Percentiles rank a stretch among this genome's conserved stretches.
Conservation (phyloP, 2,113 vertebrate genomes). For the Nyctibius bracteatus region DNA sequence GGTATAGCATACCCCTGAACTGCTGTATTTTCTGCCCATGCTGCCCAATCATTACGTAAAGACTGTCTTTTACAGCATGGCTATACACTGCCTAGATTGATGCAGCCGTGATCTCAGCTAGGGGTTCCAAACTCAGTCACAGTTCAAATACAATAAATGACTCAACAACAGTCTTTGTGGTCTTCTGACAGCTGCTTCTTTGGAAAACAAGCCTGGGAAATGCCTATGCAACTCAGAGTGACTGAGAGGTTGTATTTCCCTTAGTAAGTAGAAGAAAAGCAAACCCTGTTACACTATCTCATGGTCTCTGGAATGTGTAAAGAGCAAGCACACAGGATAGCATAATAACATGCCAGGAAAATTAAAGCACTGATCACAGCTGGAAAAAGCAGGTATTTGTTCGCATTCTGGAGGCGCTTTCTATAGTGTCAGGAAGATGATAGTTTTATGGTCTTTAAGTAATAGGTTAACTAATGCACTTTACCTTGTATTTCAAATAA, state of each 20-base stretch:
- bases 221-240: neutral
- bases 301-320: neutral
- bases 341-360: conserved; percentile 31
- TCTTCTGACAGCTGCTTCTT: neutral
- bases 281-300: neutral
- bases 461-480: conserved; percentile 35
- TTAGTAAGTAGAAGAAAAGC: neutral
- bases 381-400: conserved; percentile 43
- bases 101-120: neutral
- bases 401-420: conserved; percentile 29
- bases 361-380: conserved; percentile 52
- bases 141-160: neutral
- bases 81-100: neutral
- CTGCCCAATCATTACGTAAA: neutral
- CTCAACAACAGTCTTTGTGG: neutral
- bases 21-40: neutral
- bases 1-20: accelerated
- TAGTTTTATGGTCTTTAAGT: conserved; percentile 38
- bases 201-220: neutral
- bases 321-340: neutral
- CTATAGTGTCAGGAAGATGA: conserved; percentile 29
- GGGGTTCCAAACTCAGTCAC: neutral
- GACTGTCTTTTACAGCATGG: neutral
- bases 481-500: conserved; percentile 45
- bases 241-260: neutral